A percentile compares a stretch with the other conserved stretches of the same genome.
phyloP scores from a whole-genome alignment of 2,888 invertebrate genomes.

The Neocrepidodera transversa region DNA sequence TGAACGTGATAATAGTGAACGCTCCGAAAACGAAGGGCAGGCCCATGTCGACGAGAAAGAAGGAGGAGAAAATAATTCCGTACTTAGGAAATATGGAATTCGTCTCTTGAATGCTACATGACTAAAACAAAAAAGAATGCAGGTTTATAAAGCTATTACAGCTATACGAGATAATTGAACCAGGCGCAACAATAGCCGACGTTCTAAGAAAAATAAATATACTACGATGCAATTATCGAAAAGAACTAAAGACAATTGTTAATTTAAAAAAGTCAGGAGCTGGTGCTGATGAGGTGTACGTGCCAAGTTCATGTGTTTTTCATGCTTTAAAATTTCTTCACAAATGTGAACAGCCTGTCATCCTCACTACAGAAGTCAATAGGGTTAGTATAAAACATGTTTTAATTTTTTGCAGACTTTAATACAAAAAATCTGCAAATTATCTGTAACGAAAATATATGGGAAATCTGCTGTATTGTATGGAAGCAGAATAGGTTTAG shows the following conservation, averaged over 20 bases:
- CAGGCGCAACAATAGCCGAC: constrained; percentile 6
- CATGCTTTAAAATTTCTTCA: constrained; percentile 4
- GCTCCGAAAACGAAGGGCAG: too few relatives aligned
- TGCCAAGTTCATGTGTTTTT: constrained; percentile 13
- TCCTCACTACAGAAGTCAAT: too few relatives aligned
- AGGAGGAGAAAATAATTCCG: constrained; percentile 5
- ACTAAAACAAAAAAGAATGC: constrained; percentile 18
- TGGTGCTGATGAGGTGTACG: constrained; percentile 8
- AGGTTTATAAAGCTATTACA: constrained; percentile 13
- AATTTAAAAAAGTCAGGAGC: constrained; percentile 5
- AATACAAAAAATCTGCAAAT: too few relatives aligned
- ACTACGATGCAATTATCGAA: constrained; percentile 6
- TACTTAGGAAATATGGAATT: constrained; percentile 21
- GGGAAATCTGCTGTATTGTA: too few relatives aligned
- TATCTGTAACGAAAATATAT: too few relatives aligned
- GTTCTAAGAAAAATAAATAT: constrained; percentile 6
- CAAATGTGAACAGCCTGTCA: constrained; percentile 10
- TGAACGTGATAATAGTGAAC: too few relatives aligned
- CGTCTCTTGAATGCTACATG: constrained; percentile 17
- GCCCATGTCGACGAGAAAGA: too few relatives aligned
- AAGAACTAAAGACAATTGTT: constrained; percentile 8
- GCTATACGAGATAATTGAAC: constrained; percentile 10
- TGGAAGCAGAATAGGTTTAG: too few relatives aligned
- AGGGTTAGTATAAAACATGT: too few relatives aligned
- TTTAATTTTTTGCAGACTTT: too few relatives aligned